These are phyloP conservation scores for Capromys pilorides DNA, from an alignment of 2,797 vertebrate species.

Conservation along the genomic window DNA sequence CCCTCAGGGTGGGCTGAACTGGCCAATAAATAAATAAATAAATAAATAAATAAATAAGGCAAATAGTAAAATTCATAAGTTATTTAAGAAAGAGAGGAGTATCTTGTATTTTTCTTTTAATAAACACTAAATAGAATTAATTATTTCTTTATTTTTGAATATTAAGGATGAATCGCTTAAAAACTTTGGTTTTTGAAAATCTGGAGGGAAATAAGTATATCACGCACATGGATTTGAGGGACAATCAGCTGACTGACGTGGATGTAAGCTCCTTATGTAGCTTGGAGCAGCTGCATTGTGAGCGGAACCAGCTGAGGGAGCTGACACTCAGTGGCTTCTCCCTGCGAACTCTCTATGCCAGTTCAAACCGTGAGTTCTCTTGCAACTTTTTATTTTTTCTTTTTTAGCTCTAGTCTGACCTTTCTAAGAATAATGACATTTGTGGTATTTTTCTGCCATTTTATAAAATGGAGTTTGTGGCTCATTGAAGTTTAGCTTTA, in stretches of 20 bases:
- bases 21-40: no score
- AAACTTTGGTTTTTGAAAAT: conserved; percentile 86
- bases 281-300: conserved; percentile 95
- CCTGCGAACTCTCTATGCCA: conserved; percentile 92
- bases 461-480: conserved; percentile 11
- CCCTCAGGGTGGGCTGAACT: no score
- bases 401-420: neutral
- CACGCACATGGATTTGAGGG: conserved; percentile 93
- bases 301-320: conserved; percentile 92
- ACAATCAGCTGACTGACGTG: conserved; percentile 91
- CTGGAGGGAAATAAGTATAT: conserved; percentile 91
- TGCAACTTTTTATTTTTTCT: conserved; percentile 58
- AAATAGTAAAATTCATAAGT: conserved; percentile 41
- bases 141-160: conserved; percentile 74
- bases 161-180: conserved; percentile 92
- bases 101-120: conserved; percentile 20
- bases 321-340: conserved; percentile 93
- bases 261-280: conserved; percentile 92
- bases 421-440: conserved; percentile 14
- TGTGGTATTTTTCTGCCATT: conserved; percentile 51
- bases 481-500: conserved; percentile 13
- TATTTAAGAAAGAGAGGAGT: conserved; percentile 19
- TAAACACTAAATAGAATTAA: conserved; percentile 37
- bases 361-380: conserved; percentile 91
- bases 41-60: neutral